Conservation (phyloP, 2,797 vertebrate species). For the Gastrophryne carolinensis region DNA sequence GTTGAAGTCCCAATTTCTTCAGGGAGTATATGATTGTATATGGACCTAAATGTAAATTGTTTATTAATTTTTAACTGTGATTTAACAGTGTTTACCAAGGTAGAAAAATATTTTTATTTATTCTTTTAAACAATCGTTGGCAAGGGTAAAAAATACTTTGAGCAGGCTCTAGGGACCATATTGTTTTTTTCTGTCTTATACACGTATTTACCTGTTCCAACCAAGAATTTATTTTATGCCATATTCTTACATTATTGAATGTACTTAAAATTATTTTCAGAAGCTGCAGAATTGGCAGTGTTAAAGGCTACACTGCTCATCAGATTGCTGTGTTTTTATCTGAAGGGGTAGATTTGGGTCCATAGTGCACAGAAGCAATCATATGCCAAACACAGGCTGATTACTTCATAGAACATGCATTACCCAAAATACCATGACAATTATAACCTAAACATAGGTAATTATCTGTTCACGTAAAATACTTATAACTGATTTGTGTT, state of each 20-base stretch:
- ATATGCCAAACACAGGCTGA: no score
- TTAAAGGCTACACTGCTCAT: no score
- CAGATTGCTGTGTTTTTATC: no score
- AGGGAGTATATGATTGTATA: neutral
- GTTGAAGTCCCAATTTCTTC: neutral
- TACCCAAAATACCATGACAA: no score
- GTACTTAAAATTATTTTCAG: no score
- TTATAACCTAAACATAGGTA: no score
- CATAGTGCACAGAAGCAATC: no score
- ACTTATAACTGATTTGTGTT: no score
- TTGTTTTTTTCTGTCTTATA: neutral
- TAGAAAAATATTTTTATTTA: neutral
- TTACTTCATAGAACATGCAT: no score
- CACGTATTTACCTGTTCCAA: neutral
- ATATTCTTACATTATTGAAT: neutral
- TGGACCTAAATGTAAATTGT: neutral
- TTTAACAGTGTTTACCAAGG: neutral
- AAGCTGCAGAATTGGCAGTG: no score
- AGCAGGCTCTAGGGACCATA: neutral
- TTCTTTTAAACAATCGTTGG: neutral
- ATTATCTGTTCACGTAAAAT: no score
- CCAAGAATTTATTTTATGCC: neutral
- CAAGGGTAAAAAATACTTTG: neutral
- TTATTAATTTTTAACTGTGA: neutral
- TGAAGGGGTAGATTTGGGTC: no score